Conservation (phyloP, 2,888 invertebrate genomes). For the Hemicrepidius hirtus region DNA sequence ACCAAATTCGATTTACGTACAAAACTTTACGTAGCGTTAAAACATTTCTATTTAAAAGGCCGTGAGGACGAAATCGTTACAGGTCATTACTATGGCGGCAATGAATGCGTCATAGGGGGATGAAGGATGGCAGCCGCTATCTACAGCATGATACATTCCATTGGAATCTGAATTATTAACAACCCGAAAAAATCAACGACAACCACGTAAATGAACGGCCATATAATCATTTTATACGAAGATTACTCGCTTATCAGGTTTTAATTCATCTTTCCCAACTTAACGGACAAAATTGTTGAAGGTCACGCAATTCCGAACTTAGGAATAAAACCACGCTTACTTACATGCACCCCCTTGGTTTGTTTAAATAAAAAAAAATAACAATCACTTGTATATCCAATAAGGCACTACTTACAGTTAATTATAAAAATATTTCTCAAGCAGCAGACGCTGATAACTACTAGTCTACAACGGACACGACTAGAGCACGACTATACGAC, state of each 20-base stretch:
- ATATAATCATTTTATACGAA: background rate
- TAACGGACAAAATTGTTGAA: slow-evolving; percentile 55
- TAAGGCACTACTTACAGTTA: slow-evolving; percentile 51
- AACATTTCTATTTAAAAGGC: slow-evolving; percentile 6
- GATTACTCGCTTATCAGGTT: background rate
- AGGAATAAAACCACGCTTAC: slow-evolving; percentile 42
- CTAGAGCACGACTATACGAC: slow-evolving; percentile 70
- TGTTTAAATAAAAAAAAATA: background rate
- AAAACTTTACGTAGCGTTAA: background rate
- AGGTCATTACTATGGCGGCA: slow-evolving; percentile 48
- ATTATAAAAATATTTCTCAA: slow-evolving; percentile 47
- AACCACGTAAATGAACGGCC: background rate
- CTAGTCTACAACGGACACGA: slow-evolving; percentile 60
- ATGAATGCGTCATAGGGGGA: slow-evolving; percentile 39
- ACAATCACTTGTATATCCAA: slow-evolving; percentile 22
- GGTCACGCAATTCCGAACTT: slow-evolving; percentile 57
- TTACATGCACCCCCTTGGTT: background rate
- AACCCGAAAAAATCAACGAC: slow-evolving; percentile 29
- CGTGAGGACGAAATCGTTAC: slow-evolving; percentile 21
- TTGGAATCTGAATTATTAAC: slow-evolving; percentile 55
- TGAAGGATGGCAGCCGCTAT: slow-evolving; percentile 30
- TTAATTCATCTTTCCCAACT: slow-evolving; percentile 22
- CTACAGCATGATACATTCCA: slow-evolving; percentile 55
- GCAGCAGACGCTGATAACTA: slow-evolving; percentile 38
- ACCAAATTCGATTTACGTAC: background rate